Evolutionary conservation across 2,113 vertebrate genomes (phyloP).

Genomic region (Rhea americana): DNA sequence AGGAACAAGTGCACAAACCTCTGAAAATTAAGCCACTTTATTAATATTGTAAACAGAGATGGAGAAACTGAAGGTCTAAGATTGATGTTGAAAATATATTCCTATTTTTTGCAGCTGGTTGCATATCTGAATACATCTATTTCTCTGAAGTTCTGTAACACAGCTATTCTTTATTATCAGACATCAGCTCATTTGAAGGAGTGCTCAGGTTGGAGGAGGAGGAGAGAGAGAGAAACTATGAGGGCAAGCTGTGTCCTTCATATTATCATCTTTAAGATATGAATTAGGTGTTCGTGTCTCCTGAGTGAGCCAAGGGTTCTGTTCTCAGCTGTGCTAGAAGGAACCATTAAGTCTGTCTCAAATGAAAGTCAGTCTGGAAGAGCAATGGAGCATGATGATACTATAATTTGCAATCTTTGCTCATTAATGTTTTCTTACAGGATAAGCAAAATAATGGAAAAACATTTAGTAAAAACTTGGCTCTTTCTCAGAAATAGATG

Average conservation of each 20-base stretch:
- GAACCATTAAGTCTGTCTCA: not conserved
- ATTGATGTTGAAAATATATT: not conserved
- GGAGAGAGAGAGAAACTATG: not conserved
- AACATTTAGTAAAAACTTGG: constrained; percentile 4
- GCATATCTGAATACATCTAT: not conserved
- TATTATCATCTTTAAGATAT: not conserved
- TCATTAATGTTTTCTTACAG: constrained; percentile 1
- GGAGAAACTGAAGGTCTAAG: not conserved
- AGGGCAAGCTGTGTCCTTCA: not conserved
- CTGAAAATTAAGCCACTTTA: not conserved
- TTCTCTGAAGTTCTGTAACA: not conserved
- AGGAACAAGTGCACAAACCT: not conserved
- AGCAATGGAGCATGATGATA: not conserved
- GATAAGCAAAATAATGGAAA: constrained; percentile 10
- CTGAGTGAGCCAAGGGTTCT: not conserved
- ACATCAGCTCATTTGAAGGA: not conserved
- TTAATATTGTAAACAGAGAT: not conserved
- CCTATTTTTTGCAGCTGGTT: not conserved
- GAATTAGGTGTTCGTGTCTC: not conserved
- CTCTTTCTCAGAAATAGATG: not conserved
- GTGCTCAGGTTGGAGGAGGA: not conserved
- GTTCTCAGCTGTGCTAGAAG: not conserved
- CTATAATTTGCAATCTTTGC: constrained; percentile 4
- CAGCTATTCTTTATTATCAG: not conserved
- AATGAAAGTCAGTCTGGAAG: not conserved